Conservation (phyloP, 2,888 invertebrate genomes). For the Torymus texanus region DNA sequence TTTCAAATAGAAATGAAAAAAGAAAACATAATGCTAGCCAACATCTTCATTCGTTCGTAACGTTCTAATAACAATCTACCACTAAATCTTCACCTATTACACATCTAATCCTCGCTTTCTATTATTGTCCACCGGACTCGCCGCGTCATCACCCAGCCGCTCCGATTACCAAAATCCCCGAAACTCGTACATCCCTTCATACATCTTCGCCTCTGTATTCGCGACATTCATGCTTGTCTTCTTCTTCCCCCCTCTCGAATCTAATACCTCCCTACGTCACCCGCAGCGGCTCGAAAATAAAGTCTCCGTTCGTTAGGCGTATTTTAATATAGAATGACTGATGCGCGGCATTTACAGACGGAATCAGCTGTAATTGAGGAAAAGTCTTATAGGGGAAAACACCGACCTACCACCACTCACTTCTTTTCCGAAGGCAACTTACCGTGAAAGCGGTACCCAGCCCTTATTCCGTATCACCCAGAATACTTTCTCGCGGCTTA, state of each 20-base stretch:
- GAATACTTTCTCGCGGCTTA: slow-evolving; percentile 69
- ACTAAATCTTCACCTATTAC: background rate
- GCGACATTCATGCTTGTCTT: no score
- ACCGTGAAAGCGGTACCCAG: slow-evolving; percentile 53
- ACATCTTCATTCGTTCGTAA: background rate
- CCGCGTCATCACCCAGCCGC: background rate
- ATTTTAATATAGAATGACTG: slow-evolving; percentile 57
- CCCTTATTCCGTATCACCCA: slow-evolving; percentile 58
- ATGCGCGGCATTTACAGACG: slow-evolving; percentile 49
- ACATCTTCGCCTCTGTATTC: background rate
- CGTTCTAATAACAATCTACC: slow-evolving; percentile 3
- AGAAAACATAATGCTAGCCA: no score
- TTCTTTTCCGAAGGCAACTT: slow-evolving; percentile 28
- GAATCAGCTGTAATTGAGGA: slow-evolving; percentile 51
- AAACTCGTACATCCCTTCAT: slow-evolving; percentile 13
- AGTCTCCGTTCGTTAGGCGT: slow-evolving; percentile 37
- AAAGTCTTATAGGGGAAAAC: slow-evolving; percentile 13
- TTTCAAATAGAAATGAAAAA: no score
- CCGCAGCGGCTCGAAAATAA: slow-evolving; percentile 31
- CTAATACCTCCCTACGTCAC: slow-evolving; percentile 16
- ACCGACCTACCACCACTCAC: background rate
- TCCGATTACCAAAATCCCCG: slow-evolving; percentile 39
- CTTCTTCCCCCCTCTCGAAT: background rate
- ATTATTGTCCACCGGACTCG: slow-evolving; percentile 14
- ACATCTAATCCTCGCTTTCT: slow-evolving; percentile 8